Conservation (phyloP, 2,888 invertebrate genomes). For the Calephelis perditalis region DNA sequence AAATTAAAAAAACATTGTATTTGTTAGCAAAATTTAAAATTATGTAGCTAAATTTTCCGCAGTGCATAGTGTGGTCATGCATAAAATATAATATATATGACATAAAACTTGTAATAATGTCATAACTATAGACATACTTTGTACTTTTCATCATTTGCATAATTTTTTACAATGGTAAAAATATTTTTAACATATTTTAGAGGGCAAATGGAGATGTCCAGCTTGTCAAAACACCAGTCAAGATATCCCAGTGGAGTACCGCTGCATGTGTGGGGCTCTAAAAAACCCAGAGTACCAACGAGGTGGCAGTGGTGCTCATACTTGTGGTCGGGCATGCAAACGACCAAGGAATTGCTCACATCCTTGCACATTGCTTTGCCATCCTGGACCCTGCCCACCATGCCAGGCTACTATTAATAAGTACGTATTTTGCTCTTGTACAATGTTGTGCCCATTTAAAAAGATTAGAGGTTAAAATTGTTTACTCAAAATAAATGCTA, state of each 20-base stretch:
- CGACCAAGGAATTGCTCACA: conserved; percentile 78
- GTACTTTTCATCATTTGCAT: neutral
- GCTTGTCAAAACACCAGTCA: conserved; percentile 92
- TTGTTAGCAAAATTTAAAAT: too few relatives aligned
- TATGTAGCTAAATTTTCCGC: too few relatives aligned
- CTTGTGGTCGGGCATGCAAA: conserved; percentile 93
- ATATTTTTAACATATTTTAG: conserved; percentile 40
- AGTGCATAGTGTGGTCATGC: too few relatives aligned
- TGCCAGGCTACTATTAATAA: conserved; percentile 87
- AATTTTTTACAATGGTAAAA: conserved; percentile 3
- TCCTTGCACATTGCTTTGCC: conserved; percentile 89
- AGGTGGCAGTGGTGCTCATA: conserved; percentile 86
- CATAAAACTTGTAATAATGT: too few relatives aligned
- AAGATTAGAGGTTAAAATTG: conserved; percentile 26
- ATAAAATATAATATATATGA: too few relatives aligned
- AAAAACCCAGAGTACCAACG: conserved; percentile 87
- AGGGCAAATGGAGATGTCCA: conserved; percentile 96
- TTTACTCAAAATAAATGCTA: too few relatives aligned
- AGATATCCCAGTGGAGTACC: conserved; percentile 87
- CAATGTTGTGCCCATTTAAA: conserved; percentile 32
- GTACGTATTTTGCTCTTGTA: conserved; percentile 37
- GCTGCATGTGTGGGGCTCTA: conserved; percentile 93
- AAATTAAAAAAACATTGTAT: too few relatives aligned
- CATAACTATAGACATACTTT: too few relatives aligned
- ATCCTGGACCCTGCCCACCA: conserved; percentile 96